Conservation (phyloP, 2,113 vertebrate species). For the Pterocles orientalis region DNA sequence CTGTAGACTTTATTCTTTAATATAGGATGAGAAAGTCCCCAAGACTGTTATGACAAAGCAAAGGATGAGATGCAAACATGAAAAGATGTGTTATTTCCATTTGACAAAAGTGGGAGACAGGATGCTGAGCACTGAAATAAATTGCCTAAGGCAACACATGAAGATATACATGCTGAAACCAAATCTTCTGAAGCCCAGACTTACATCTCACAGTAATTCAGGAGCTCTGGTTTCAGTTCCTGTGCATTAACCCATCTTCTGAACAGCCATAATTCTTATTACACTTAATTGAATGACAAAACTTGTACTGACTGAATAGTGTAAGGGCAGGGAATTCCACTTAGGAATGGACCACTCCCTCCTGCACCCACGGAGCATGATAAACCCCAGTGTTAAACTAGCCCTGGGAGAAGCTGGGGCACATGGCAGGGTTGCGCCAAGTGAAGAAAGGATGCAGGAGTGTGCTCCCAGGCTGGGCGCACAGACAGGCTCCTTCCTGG, state of each 20-base stretch:
- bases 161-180: neutral
- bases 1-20: neutral
- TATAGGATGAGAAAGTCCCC: neutral
- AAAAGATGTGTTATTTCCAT: conserved; percentile 10
- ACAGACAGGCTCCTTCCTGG: neutral
- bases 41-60: neutral
- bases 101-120: conserved; percentile 22
- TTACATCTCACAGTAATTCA: neutral
- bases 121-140: neutral
- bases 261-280: neutral
- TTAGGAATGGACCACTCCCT: neutral
- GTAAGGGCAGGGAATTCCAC: neutral
- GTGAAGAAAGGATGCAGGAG: fast-evolving
- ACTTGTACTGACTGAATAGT: neutral
- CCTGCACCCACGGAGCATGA: fast-evolving
- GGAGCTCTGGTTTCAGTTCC: neutral
- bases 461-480: neutral
- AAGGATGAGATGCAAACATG: neutral
- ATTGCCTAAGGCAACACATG: neutral
- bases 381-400: neutral
- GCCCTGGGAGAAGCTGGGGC: neutral
- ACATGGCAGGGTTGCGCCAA: fast-evolving
- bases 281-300: neutral
- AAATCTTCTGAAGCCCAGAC: neutral
- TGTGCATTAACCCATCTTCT: neutral